These are phyloP conservation scores for Subanguina moxae DNA, from an alignment of 1,140 invertebrate species.

Conservation along the genomic window DNA sequence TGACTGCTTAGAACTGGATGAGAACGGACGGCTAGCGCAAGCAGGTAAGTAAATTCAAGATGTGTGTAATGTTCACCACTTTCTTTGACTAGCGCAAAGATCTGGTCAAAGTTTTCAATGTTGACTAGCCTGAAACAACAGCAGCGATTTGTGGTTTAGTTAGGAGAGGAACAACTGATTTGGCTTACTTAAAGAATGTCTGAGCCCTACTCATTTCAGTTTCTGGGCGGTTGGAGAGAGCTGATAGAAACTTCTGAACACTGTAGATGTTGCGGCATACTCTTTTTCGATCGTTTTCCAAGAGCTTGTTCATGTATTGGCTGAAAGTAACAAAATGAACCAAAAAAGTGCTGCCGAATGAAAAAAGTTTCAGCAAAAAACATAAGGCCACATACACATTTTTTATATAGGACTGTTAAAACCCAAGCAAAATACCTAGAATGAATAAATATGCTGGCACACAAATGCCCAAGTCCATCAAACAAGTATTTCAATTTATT, in stretches of 20 bases:
- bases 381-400: too few relatives aligned
- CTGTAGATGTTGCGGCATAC: conserved; percentile 77
- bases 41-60: conserved; percentile 74
- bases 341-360: too few relatives aligned
- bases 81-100: conserved; percentile 75
- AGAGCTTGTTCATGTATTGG: conserved; percentile 74
- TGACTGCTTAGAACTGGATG: conserved; percentile 39
- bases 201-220: conserved; percentile 79
- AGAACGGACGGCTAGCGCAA: conserved; percentile 39
- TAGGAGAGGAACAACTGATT: too few relatives aligned
- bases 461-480: conserved; percentile 81
- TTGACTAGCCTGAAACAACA: conserved; percentile 70
- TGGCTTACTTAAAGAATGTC: conserved; percentile 70
- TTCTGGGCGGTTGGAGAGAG: conserved; percentile 77
- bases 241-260: conserved; percentile 77
- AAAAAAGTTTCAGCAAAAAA: too few relatives aligned
- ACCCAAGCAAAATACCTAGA: conserved; percentile 60
- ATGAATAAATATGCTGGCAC: conserved; percentile 78
- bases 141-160: too few relatives aligned
- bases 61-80: conserved; percentile 77
- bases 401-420: too few relatives aligned
- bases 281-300: conserved; percentile 66
- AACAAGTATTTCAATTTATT: conserved; percentile 86
- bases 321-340: conserved; percentile 63
- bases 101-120: conserved; percentile 76